Evolutionary conservation across 2,888 invertebrate genomes (phyloP), one percentile per base, ranked within the genome.

Genomic region (Ormyrus nitidulus): DNA sequence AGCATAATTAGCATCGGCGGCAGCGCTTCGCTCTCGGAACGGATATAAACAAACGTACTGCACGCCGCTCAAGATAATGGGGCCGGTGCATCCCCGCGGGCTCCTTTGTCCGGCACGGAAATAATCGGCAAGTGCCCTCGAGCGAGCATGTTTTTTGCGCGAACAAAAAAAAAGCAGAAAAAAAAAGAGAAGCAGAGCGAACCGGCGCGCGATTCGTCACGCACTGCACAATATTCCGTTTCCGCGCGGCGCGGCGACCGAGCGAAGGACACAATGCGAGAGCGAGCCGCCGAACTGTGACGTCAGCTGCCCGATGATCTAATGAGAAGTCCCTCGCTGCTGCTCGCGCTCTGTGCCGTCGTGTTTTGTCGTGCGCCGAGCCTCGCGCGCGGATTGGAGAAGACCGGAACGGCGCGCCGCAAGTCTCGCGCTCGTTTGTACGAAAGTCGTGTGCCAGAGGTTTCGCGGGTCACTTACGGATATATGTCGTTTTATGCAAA

Each of bases 221-320:
- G 68, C 68, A 65, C 53, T n/a, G 49, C 10, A 34, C 69, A 56
- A 44, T 62, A 48, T 46, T 46, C 44, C 1, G 19, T 70, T 70
- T 49, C 34, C 77, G 61, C 65, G 46, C 44, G 48, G 34, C 9
- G 34, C 44, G 48, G 44, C 9, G 19, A 19, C 19, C 19, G 19
- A 19, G 59, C 73, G 68, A 74, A 78, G 58, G 79, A 78, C 19
- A 19, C 72, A 68, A 73, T 62, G 73, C 72, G 58, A n/a, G 64
- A 11, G 44, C 46, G 6, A 10, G 6, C 46, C 46, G 49, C 11
- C 7, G 19, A 19, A 19, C 53, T 54, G 8, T 80, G 81, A 82
- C 72, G 77, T 81, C 79, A 83, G 11, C 19, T 19, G 19, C 49
- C 5, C 53, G 81, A 80, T 84, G 82, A 82, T 66, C 82, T 69